Percentiles rank a stretch among this genome's conserved stretches.
These are phyloP conservation scores for Proteles cristata DNA, from an alignment of 2,113 vertebrate species.

Conservation along the genomic window DNA sequence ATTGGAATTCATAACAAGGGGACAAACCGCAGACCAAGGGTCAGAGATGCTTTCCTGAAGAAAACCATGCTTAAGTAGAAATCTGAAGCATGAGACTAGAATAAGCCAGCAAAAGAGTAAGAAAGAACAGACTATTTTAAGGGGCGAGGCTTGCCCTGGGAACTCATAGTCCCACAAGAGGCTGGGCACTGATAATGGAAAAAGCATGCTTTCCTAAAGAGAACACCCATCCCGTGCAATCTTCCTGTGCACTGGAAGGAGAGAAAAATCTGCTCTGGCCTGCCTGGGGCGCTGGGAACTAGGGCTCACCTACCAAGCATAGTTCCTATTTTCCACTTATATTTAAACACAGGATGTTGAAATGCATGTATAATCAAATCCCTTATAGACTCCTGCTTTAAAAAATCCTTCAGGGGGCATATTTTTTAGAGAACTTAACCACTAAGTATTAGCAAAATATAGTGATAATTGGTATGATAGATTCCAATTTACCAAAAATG, in stretches of 20 bases:
- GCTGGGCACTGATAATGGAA: not conserved
- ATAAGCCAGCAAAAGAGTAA: not conserved
- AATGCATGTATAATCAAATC: not conserved
- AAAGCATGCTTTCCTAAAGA: not conserved
- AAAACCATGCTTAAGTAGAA: not conserved
- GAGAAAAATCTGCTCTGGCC: not conserved
- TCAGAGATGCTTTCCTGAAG: not conserved
- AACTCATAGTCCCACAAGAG: not conserved
- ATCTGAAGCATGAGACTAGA: not conserved
- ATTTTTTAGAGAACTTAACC: not conserved
- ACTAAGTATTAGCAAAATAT: conserved; percentile 21
- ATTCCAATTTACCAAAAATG: conserved; percentile 38
- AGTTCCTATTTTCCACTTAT: not conserved
- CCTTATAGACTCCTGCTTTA: not conserved
- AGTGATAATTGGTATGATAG: not conserved
- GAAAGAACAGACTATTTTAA: not conserved
- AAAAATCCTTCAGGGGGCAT: not conserved
- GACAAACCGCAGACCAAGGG: not conserved
- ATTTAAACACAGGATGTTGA: not conserved
- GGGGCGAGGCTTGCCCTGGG: not conserved
- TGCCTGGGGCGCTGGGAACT: not conserved
- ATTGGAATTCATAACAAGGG: not conserved
- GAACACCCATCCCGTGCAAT: not conserved
- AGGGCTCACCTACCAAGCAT: not conserved
- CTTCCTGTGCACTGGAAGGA: not conserved